A percentile compares a stretch with the other conserved stretches of the same genome.
Conservation (phyloP, 1,140 invertebrate species). For the Halictus rubicundus region DNA sequence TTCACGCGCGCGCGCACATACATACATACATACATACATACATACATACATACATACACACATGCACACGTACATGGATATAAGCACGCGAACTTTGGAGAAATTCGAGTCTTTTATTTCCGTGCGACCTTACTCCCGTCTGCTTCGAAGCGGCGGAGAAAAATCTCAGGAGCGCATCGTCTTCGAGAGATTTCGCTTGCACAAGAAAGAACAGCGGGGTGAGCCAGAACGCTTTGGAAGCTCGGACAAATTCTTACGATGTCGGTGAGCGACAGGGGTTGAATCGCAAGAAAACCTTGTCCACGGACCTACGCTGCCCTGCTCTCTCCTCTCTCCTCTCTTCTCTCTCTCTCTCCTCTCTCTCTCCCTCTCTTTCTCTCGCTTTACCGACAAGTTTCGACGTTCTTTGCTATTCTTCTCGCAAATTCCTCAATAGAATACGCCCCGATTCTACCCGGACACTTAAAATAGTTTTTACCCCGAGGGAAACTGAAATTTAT, state of each 20-base stretch:
- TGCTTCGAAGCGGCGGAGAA: constrained; percentile 57
- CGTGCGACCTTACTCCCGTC: constrained; percentile 46
- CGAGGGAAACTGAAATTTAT: background rate
- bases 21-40: background rate
- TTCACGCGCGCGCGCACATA: too few relatives aligned
- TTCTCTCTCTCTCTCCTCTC: constrained; percentile 12
- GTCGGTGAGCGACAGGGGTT: constrained; percentile 30
- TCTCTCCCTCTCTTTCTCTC: background rate
- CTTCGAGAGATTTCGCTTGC: constrained; percentile 59
- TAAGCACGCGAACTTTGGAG: constrained; percentile 65
- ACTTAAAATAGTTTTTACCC: background rate
- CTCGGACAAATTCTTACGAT: constrained; percentile 57
- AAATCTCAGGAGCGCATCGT: constrained; percentile 68
- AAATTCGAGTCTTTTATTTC: constrained; percentile 74
- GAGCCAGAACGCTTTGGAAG: constrained; percentile 42
- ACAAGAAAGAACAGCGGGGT: constrained; percentile 32
- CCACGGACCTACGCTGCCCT: constrained; percentile 12
- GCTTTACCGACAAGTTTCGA: constrained; percentile 43
- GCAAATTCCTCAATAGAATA: constrained; percentile 17
- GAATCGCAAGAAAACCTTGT: constrained; percentile 42
- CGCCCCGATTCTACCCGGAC: background rate
- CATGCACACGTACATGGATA: background rate
- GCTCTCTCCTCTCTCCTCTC: background rate
- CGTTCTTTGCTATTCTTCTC: constrained; percentile 23
- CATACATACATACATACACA: background rate